Evolutionary conservation across 1,140 invertebrate species (phyloP), one percentile per base, ranked within the genome.

Genomic region (Heliothis subflexa): DNA sequence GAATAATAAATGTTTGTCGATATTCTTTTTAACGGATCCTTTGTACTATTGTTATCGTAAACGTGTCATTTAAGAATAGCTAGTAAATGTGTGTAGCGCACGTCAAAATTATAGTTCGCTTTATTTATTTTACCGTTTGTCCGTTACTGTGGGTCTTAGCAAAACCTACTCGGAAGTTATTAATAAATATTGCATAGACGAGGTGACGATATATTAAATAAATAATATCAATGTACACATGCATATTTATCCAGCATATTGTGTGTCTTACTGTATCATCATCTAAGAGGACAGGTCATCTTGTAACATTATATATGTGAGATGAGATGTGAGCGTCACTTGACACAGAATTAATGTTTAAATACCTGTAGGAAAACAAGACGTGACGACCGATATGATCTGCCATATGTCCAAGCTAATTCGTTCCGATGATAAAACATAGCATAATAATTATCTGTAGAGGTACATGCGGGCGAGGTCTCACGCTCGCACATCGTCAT

Each of bases 401-500:
- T 78, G 28, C n/a, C 49, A 77, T 59, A 59, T 68, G 78, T 80
- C 78, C 75, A 62, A 66, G 79, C 50, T 75, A 75, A 82, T 83
- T 79, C 55, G 79, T 83, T 83, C 54, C 74, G 59, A 80, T 88
- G 68, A 82, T 83, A 86, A 82, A 78, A 70, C 57, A 75, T 52
- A 66, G 73, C 78, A 76, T 76, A 73, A 77, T 72, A 78, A 81
- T 81, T 78, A 83, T 80, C 71, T 81, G 66, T n/a, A n/a, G n/a
- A n/a, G n/a, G n/a, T 54, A 49, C 76, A 79, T 80, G 77, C 75
- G 79, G 55, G 68, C 77, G 73, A 79, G 64, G 78, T 77, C 70
- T 81, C 78, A 80, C 66, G 77, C 59, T 33, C 28, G 21, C 40
- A 7, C 28, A 28, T 55, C 55, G 47, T 64, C 33, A 50, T 76